Percentiles rank a stretch among this genome's conserved stretches.
Evolutionary conservation across 1,140 invertebrate genomes (phyloP).

Genomic region (Cherax destructor): DNA sequence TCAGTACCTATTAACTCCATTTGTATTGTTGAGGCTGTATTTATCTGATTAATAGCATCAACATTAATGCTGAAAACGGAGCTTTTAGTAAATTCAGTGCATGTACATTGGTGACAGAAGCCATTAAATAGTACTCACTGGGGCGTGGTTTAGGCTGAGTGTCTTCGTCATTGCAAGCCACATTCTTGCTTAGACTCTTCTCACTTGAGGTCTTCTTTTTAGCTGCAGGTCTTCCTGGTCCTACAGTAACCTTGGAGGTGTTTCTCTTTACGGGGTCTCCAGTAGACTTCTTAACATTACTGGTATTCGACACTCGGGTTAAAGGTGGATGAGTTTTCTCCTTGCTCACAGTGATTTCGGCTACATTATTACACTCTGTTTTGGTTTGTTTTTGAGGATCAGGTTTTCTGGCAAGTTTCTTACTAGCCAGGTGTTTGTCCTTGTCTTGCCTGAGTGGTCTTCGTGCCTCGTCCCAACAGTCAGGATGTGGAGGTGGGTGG

Average conservation of each 20-base stretch:
- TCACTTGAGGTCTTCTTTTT: neutral
- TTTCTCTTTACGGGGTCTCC: neutral
- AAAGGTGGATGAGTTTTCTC: neutral
- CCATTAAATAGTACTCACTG: too few species aligned
- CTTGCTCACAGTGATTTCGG: neutral
- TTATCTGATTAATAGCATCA: too few species aligned
- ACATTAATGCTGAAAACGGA: too few species aligned
- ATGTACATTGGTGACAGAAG: too few species aligned
- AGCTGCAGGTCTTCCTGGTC: neutral
- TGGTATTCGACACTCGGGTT: neutral
- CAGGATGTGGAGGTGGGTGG: conserved; percentile 23
- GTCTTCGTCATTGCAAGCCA: neutral
- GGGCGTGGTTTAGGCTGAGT: neutral
- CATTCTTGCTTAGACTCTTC: neutral
- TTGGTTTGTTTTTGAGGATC: neutral
- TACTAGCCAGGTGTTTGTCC: neutral
- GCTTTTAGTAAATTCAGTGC: too few species aligned
- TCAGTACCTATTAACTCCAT: too few species aligned
- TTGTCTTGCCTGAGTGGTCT: conserved; percentile 13
- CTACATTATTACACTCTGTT: neutral
- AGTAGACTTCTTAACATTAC: neutral
- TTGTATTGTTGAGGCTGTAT: too few species aligned
- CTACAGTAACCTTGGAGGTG: neutral
- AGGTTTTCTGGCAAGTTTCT: neutral
- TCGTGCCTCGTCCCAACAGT: conserved; percentile 37